A percentile compares a stretch with the other conserved stretches of the same genome.
These are phyloP conservation scores for Bubo blakistoni DNA, from an alignment of 2,113 vertebrate species.

Conservation along the genomic window DNA sequence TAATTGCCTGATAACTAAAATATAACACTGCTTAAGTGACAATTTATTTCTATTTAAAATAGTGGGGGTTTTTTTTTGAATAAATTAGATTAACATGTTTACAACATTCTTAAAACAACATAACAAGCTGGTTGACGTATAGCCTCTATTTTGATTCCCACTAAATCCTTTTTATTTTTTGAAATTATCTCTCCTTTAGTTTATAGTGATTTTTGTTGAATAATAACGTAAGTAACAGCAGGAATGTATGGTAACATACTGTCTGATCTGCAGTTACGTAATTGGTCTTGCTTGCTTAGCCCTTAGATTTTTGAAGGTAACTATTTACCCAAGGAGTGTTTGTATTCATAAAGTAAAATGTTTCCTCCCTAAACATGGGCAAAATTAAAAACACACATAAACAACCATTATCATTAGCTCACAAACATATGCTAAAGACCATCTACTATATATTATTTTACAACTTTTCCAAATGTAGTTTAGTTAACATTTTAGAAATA, in stretches of 20 bases:
- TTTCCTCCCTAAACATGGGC: conserved; percentile 74
- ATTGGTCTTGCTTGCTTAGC: conserved; percentile 75
- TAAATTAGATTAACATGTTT: conserved; percentile 46
- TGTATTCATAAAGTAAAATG: conserved; percentile 77
- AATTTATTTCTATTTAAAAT: conserved; percentile 56
- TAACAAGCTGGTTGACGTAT: conserved; percentile 61
- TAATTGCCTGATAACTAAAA: conserved; percentile 52
- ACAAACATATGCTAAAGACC: conserved; percentile 93
- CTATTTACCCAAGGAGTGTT: conserved; percentile 75
- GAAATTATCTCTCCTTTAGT: conserved; percentile 80
- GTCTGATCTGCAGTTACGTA: conserved; percentile 70
- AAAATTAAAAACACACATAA: conserved; percentile 86
- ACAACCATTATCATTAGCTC: conserved; percentile 96
- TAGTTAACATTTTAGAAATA: conserved; percentile 98
- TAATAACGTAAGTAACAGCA: conserved; percentile 81
- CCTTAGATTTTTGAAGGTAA: conserved; percentile 74
- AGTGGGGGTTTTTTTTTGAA: conserved; percentile 9
- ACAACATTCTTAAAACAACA: conserved; percentile 46
- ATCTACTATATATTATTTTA: conserved; percentile 97
- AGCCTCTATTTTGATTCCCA: conserved; percentile 70
- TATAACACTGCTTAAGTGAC: conserved; percentile 41
- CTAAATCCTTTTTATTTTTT: conserved; percentile 73
- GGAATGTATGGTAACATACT: conserved; percentile 67
- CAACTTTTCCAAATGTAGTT: conserved; percentile 92
- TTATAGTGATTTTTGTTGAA: conserved; percentile 80